A percentile compares a stretch with the other conserved stretches of the same genome.
These are phyloP conservation scores for Polydrusus pterygomalis DNA, from an alignment of 2,888 invertebrate genomes.

Conservation along the genomic window DNA sequence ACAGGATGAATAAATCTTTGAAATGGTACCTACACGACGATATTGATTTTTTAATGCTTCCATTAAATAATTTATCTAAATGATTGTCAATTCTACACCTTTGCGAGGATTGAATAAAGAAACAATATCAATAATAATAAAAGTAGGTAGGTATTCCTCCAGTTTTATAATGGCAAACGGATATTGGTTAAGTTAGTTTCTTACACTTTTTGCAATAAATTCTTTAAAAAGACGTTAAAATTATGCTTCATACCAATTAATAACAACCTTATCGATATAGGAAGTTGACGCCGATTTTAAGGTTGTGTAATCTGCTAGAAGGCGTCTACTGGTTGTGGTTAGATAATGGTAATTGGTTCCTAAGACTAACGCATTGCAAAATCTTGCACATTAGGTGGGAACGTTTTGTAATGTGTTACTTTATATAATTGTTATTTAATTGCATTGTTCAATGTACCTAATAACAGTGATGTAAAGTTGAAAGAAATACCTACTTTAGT, in stretches of 20 bases:
- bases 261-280: neutral
- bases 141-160: too few relatives aligned
- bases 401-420: neutral
- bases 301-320: neutral
- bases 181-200: too few relatives aligned
- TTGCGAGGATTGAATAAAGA: too few relatives aligned
- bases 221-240: too few relatives aligned
- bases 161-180: neutral
- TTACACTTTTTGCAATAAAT: too few relatives aligned
- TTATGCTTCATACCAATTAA: neutral
- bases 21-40: neutral
- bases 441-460: neutral
- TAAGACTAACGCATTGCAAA: neutral
- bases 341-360: neutral
- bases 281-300: neutral
- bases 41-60: too few relatives aligned
- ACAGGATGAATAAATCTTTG: slow-evolving; percentile 28
- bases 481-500: too few relatives aligned
- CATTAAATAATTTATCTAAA: too few relatives aligned
- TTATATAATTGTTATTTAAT: neutral
- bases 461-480: neutral
- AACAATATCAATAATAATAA: too few relatives aligned
- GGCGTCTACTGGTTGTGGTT: slow-evolving; percentile 2
- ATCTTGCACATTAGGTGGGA: neutral
- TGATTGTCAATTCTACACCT: too few relatives aligned